These are phyloP conservation scores for Hypomecis atomaria DNA, from an alignment of 2,888 invertebrate genomes.

Conservation along the genomic window DNA sequence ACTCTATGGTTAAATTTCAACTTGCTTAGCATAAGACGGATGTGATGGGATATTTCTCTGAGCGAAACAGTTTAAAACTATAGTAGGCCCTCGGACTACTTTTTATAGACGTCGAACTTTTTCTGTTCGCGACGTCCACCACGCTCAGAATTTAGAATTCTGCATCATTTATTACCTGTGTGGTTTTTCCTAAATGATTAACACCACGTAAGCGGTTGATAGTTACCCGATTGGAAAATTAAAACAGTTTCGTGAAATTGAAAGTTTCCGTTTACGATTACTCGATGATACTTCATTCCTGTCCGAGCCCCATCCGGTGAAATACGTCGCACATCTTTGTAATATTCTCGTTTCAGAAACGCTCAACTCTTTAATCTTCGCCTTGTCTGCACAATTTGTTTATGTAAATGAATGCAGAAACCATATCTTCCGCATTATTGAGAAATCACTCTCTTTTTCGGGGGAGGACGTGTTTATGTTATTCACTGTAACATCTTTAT, in stretches of 20 bases:
- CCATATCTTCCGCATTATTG: conserved; percentile 41
- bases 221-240: neutral
- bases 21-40: no score
- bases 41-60: no score
- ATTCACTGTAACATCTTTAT: conserved; percentile 36
- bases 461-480: conserved; percentile 34
- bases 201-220: neutral
- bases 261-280: conserved; percentile 3
- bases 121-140: neutral
- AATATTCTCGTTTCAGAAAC: conserved; percentile 16
- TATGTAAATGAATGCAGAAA: conserved; percentile 41
- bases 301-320: neutral
- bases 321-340: conserved; percentile 23
- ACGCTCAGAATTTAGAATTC: neutral
- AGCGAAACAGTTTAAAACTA: no score
- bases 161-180: neutral
- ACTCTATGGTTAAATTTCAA: no score
- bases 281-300: neutral
- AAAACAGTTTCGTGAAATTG: conserved; percentile 5
- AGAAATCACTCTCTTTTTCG: conserved; percentile 39
- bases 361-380: conserved; percentile 26
- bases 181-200: conserved; percentile 7
- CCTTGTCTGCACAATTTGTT: conserved; percentile 33
- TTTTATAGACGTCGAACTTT: no score
- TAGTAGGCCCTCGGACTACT: no score